Percentiles rank a stretch among this genome's conserved stretches.
These are phyloP conservation scores for Puntigrus tetrazona DNA, from an alignment of 2,113 vertebrate genomes.

Conservation along the genomic window DNA sequence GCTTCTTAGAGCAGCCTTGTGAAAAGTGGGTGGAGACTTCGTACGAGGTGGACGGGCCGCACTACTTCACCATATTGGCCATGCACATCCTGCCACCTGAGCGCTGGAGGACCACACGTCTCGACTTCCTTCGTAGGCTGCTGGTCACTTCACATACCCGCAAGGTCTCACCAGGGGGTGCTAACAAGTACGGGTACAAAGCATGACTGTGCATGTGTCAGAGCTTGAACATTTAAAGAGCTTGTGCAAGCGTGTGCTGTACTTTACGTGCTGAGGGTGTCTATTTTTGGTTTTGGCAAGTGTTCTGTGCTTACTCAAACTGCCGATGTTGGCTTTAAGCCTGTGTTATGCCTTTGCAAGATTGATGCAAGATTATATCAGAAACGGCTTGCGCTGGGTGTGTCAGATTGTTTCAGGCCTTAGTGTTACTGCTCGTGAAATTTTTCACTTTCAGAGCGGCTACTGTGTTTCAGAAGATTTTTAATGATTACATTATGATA, in stretches of 20 bases:
- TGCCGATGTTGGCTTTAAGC: conserved; percentile 4
- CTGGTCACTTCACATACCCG: conserved; percentile 84
- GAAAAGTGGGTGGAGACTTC: conserved; percentile 97
- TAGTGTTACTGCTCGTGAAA: not conserved
- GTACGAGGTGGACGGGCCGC: conserved; percentile 94
- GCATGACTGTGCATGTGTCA: not conserved
- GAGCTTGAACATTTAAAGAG: not conserved
- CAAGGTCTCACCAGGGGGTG: conserved; percentile 83
- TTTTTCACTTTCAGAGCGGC: not conserved
- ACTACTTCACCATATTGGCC: conserved; percentile 92
- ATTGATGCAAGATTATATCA: conserved; percentile 18
- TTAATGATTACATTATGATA: no score
- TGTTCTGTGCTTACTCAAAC: not conserved
- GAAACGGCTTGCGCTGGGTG: not conserved
- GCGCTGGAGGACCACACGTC: conserved; percentile 82
- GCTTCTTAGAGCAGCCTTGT: conserved; percentile 92
- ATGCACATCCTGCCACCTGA: conserved; percentile 91
- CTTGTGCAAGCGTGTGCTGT: not conserved
- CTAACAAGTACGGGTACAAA: conserved; percentile 83
- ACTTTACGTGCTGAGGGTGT: not conserved
- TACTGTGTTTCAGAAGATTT: not conserved
- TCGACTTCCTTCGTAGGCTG: conserved; percentile 88
- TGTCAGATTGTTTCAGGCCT: conserved; percentile 1
- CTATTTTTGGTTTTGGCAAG: not conserved
- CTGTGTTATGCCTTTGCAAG: not conserved